phyloP scores from a whole-genome alignment of 2,113 vertebrate genomes.

The Tylochromis polylepis region DNA sequence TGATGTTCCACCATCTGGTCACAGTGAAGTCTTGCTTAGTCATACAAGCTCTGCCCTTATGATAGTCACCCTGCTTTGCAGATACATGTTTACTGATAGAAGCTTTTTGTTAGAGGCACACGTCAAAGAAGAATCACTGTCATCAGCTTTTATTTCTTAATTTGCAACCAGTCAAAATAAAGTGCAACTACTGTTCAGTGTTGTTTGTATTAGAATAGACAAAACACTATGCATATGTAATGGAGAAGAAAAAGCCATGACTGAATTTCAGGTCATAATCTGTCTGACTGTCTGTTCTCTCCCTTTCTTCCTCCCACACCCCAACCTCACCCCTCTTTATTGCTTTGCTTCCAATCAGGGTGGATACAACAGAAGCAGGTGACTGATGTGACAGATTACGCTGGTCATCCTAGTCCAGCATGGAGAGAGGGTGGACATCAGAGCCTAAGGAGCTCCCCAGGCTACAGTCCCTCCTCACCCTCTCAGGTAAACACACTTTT shows the following conservation, averaged over 20 bases:
- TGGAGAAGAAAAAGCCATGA: not conserved
- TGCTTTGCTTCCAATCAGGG: conserved; percentile 24
- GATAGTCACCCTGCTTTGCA: not conserved
- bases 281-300: conserved; percentile 10
- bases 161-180: not conserved
- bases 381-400: conserved; percentile 68
- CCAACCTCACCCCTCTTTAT: not conserved
- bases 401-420: conserved; percentile 40
- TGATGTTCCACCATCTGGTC: conserved; percentile 40
- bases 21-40: not conserved
- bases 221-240: not conserved
- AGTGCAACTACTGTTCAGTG: not conserved
- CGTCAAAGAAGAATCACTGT: not conserved
- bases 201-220: not conserved
- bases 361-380: conserved; percentile 70
- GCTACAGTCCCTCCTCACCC: conserved; percentile 11
- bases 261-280: conserved; percentile 10
- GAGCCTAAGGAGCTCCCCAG: conserved; percentile 31
- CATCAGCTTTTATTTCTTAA: not conserved
- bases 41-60: not conserved
- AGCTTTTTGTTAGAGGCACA: conserved; percentile 15
- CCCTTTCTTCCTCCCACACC: not conserved
- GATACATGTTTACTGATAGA: not conserved
- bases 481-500: conserved; percentile 48
- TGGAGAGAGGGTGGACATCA: conserved; percentile 51